Percentiles rank a stretch among this genome's conserved stretches.
Evolutionary conservation across 2,797 vertebrate species (phyloP).

Genomic region (Linurgus olivaceus): DNA sequence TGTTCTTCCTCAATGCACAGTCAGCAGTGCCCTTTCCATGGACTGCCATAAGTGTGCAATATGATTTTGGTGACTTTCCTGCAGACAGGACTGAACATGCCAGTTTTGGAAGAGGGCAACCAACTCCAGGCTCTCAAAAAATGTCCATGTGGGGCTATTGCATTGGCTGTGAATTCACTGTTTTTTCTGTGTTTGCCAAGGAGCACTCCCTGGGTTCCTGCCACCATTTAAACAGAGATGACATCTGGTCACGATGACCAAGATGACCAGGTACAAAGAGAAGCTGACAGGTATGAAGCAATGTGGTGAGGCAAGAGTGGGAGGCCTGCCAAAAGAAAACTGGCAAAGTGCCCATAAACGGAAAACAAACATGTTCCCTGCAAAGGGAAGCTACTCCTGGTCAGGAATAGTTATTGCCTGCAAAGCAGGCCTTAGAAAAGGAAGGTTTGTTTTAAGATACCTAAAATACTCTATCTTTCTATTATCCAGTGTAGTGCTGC

Average conservation of each 20-base stretch:
- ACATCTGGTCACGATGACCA: conserved; percentile 47
- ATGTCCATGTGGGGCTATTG: not conserved
- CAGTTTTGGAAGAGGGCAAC: not conserved
- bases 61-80: not conserved
- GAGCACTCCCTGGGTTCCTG: not conserved
- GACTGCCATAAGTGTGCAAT: not conserved
- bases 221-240: conserved; percentile 7
- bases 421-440: not conserved
- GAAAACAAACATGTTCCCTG: not conserved
- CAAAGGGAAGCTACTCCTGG: not conserved
- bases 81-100: not conserved
- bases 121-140: not conserved
- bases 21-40: not conserved
- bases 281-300: conserved; percentile 13
- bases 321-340: conserved; percentile 35
- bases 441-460: not conserved
- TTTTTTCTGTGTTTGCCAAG: not conserved
- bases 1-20: not conserved
- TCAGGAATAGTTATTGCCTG: not conserved
- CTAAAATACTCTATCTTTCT: not conserved
- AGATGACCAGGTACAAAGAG: not conserved
- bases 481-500: not conserved
- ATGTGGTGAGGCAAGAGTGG: not conserved
- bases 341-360: not conserved
- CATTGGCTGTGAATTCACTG: not conserved